Evolutionary conservation across 2,888 invertebrate genomes (phyloP).

Genomic region (Hirudinaria manillensis): DNA sequence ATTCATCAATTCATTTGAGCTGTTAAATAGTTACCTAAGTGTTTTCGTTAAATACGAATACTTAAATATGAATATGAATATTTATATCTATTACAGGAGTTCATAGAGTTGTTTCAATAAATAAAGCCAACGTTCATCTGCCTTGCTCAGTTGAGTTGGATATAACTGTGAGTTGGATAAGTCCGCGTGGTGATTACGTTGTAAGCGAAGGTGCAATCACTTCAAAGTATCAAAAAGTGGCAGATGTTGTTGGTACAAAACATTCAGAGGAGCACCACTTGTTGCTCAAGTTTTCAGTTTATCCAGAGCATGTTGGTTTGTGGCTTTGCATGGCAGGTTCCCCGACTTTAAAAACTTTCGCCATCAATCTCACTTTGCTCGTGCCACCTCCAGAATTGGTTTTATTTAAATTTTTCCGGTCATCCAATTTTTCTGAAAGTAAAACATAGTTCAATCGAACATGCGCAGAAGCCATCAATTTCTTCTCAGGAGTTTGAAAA

Average conservation of each 20-base stretch:
- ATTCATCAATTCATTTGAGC: too few relatives aligned
- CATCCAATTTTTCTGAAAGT: neutral
- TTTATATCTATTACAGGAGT: too few relatives aligned
- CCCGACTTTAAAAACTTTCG: neutral
- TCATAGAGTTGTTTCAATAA: neutral
- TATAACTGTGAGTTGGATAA: neutral
- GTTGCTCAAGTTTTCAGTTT: neutral
- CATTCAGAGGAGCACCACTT: neutral
- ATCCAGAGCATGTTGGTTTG: conserved; percentile 6
- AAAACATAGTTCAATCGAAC: neutral
- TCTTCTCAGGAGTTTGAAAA: neutral
- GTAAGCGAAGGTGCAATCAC: neutral
- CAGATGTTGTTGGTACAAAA: neutral
- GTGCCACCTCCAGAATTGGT: neutral
- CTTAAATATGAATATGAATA: too few relatives aligned
- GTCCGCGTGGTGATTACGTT: neutral
- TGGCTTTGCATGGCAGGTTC: conserved; percentile 3
- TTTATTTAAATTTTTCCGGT: neutral
- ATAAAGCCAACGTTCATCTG: neutral
- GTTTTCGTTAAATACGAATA: too few relatives aligned
- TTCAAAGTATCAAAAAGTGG: neutral
- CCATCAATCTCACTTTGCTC: neutral
- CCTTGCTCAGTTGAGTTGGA: neutral
- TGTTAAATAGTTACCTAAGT: too few relatives aligned
- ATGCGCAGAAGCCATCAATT: conserved; percentile 1